Conservation (phyloP, 2,888 invertebrate species). For the Myopa testacea region DNA sequence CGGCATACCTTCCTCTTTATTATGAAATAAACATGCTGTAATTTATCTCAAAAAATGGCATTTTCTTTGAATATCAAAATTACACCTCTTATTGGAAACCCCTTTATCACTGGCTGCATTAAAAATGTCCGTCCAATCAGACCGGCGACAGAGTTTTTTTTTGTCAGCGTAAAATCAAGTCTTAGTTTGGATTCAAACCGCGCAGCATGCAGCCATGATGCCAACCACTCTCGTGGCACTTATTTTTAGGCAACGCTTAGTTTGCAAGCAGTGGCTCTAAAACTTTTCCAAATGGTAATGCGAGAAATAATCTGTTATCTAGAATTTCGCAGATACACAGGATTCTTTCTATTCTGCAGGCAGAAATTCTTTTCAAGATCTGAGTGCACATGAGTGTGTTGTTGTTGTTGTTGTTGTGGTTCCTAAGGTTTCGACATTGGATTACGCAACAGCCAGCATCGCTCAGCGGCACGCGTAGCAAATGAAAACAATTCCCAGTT, state of each 20-base stretch:
- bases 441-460: constrained; percentile 22
- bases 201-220: not conserved
- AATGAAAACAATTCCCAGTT: constrained; percentile 1
- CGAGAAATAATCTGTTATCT: no score
- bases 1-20: no score
- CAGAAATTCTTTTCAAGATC: no score
- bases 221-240: not conserved
- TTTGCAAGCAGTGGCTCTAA: constrained; percentile 16
- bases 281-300: not conserved
- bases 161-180: not conserved
- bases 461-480: constrained; percentile 1
- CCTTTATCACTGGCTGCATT: no score
- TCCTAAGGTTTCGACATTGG: constrained; percentile 27
- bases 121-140: constrained; percentile 1
- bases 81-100: no score
- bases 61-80: no score
- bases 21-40: no score
- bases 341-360: no score
- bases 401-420: not conserved
- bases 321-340: no score
- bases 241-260: not conserved
- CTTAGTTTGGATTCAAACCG: not conserved
- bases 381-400: not conserved
- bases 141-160: not conserved
- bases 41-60: no score